Percentiles rank a stretch among this genome's conserved stretches.
Conservation (phyloP, 2,888 invertebrate species). For the Carcina quercana region DNA sequence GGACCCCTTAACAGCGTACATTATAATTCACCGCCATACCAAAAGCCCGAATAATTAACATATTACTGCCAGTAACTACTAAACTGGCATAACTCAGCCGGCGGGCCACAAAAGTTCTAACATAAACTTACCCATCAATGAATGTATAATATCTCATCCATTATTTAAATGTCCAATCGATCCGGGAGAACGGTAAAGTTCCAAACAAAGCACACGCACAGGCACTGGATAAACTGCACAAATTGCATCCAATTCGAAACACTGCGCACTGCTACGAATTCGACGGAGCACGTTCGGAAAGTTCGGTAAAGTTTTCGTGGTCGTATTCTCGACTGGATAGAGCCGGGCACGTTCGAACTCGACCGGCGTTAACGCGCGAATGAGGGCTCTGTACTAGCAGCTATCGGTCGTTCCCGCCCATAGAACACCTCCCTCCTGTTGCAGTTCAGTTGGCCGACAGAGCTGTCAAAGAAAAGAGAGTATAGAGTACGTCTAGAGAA, state of each 20-base stretch:
- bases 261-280: slow-evolving; percentile 26
- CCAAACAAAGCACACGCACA: too few species aligned
- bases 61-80: too few species aligned
- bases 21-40: too few species aligned
- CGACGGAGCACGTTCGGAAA: slow-evolving; percentile 12
- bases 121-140: slow-evolving; percentile 1
- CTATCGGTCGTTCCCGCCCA: slow-evolving; percentile 22
- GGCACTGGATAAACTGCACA: slow-evolving; percentile 31
- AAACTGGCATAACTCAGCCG: too few species aligned
- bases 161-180: slow-evolving; percentile 2
- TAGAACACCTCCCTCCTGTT: slow-evolving; percentile 45
- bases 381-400: slow-evolving; percentile 16
- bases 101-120: too few species aligned
- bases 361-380: slow-evolving; percentile 23
- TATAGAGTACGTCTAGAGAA: too few species aligned
- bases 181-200: too few species aligned
- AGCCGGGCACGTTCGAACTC: slow-evolving; percentile 13
- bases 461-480: too few species aligned
- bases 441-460: slow-evolving; percentile 23
- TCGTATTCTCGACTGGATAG: slow-evolving; percentile 7
- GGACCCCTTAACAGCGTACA: too few species aligned
- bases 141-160: slow-evolving; percentile 1
- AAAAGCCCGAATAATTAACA: too few species aligned
- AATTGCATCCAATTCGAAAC: slow-evolving; percentile 34
- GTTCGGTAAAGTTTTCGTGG: slow-evolving; percentile 35